Base-by-base conservation (phyloP, 2,797 vertebrate species). In the Sebastes minor region DNA sequence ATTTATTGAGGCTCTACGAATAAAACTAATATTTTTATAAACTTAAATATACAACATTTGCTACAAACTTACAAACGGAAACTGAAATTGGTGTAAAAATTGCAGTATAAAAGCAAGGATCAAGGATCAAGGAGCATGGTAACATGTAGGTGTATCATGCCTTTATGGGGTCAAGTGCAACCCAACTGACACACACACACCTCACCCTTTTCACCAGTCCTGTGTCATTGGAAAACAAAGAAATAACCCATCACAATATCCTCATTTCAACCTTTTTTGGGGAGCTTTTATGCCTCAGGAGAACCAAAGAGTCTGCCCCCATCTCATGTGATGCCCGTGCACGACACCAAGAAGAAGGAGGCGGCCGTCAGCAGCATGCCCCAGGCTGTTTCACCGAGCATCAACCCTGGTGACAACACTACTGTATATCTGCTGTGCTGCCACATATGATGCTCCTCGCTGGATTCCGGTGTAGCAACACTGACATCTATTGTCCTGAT, bases 401-500 rank as follows among this genome's bases (percentile, higher is more conserved):
- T 78, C 83, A 74, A 42, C 73, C 60, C 5, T 1, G 42, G 20
- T 74, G 71, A 82, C 79, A 63, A 57, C 23, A 42, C 69, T 25
- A 13, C 35, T 22, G 18, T 28, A 32, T 23, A 49, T 27, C 74
- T 49, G 59, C 68, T 71, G 57, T n/a, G 38, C 22, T 55, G 1
- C 27, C 66, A 25, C 68, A 38, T 20, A 16, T 2, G 38, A n/a
- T 35, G 56, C 69, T 14, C 27, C 8, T 33, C 3, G 69, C 62
- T 76, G 59, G 59, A 5, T 1, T 71, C 22, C 1, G 3, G 2
- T 85, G 90, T 4, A 81, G 73, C 91, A 76, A 92, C 86, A 92
- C 81, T 89, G 92, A 86, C 92, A 88, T 80, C 94, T 91, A 12
- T 27, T 88, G 93, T 16, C 11, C 8, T 2, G 5, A 30, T 6